These are phyloP conservation scores for Aphaenogaster ashmeadi DNA, from an alignment of 1,140 invertebrate genomes.

Conservation along the genomic window DNA sequence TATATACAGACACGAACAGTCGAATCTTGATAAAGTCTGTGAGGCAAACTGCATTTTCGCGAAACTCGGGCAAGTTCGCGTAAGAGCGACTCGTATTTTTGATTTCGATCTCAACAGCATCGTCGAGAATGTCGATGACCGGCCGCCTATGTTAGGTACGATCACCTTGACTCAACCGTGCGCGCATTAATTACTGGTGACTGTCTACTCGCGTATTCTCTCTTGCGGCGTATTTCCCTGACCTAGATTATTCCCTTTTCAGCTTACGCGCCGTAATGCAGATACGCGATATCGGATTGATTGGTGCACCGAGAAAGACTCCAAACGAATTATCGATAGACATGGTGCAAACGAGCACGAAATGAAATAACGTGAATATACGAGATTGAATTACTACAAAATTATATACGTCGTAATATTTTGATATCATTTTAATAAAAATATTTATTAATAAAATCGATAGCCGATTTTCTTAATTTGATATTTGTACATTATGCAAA, in stretches of 20 bases:
- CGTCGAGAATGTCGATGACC: slow-evolving; percentile 62
- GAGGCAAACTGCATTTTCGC: neutral
- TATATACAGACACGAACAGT: neutral
- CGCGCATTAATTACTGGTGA: slow-evolving; percentile 49
- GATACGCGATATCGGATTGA: slow-evolving; percentile 22
- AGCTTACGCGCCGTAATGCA: slow-evolving; percentile 41
- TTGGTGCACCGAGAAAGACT: neutral
- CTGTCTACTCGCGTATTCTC: slow-evolving; percentile 72
- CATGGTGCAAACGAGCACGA: neutral
- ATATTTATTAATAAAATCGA: neutral
- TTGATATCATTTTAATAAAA: slow-evolving; percentile 17
- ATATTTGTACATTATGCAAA: neutral
- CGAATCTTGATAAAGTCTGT: neutral
- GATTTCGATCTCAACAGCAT: slow-evolving; percentile 11
- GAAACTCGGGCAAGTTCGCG: neutral
- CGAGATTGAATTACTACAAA: neutral
- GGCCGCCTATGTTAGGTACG: slow-evolving; percentile 10
- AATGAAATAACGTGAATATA: neutral
- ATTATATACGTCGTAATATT: neutral
- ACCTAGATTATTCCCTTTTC: slow-evolving; percentile 73
- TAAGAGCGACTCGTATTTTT: neutral
- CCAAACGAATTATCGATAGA: neutral
- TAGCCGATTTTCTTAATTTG: neutral
- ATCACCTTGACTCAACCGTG: slow-evolving; percentile 72
- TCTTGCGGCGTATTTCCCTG: slow-evolving; percentile 71